Percentiles rank a stretch among this genome's conserved stretches.
Conservation (phyloP, 2,113 vertebrate genomes). For the Lonchura striata region DNA sequence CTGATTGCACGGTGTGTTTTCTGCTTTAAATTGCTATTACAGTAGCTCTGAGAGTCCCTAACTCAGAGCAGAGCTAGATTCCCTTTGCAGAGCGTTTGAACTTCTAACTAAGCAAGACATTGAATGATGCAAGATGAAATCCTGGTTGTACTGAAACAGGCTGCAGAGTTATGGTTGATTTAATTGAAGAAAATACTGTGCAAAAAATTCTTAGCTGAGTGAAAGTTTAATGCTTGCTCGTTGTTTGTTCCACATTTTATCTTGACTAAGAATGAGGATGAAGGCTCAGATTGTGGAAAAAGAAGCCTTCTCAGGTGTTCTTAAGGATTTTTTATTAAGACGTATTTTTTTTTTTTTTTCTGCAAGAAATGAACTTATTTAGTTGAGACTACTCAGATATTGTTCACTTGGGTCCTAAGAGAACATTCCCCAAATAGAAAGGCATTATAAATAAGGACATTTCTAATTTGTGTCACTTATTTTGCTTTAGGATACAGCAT, state of each 20-base stretch:
- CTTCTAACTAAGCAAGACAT: neutral
- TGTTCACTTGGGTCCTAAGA: neutral
- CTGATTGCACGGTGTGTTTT: neutral
- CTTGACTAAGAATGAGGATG: neutral
- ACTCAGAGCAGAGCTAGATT: neutral
- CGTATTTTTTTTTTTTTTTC: fast-evolving
- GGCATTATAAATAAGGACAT: neutral
- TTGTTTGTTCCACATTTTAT: neutral
- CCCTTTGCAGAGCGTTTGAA: neutral
- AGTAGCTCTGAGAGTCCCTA: neutral
- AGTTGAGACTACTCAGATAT: neutral
- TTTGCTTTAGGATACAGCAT: no score
- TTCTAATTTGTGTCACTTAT: neutral
- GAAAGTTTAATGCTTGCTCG: neutral
- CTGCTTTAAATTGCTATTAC: neutral
- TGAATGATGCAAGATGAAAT: neutral
- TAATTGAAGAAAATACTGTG: neutral
- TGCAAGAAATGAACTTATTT: neutral
- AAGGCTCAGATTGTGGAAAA: neutral
- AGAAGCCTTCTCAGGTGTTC: neutral
- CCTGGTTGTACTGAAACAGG: neutral
- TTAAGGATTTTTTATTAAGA: neutral
- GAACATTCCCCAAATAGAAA: neutral
- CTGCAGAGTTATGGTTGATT: neutral
- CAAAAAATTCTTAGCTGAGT: neutral